A percentile compares a stretch with the other conserved stretches of the same genome.
These are phyloP conservation scores for Drosophila yakuba DNA, from an alignment of 1,140 invertebrate species.

Conservation along the genomic window DNA sequence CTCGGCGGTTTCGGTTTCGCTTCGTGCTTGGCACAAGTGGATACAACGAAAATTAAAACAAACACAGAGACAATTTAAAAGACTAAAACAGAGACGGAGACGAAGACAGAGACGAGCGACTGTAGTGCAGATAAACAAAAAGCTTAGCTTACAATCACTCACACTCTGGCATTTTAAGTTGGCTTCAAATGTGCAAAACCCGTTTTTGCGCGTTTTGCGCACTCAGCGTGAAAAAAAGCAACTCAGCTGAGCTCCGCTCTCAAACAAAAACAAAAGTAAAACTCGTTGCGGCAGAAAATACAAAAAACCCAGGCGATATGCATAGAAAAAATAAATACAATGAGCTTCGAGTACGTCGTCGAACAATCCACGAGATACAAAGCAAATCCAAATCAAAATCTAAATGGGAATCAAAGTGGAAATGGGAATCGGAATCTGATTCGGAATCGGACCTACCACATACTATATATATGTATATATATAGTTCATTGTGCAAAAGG, in stretches of 20 bases:
- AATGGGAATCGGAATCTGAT: background rate
- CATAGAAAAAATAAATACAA: slow-evolving; percentile 25
- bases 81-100: too few species aligned
- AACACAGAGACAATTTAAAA: slow-evolving; percentile 45
- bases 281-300: slow-evolving; percentile 47
- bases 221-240: slow-evolving; percentile 71
- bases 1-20: slow-evolving; percentile 52
- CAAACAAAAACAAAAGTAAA: slow-evolving; percentile 61
- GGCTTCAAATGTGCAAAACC: slow-evolving; percentile 77
- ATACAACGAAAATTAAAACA: slow-evolving; percentile 79
- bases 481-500: slow-evolving; percentile 32
- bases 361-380: slow-evolving; percentile 11
- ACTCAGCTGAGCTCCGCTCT: slow-evolving; percentile 29
- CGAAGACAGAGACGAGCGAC: slow-evolving; percentile 29
- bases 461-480: slow-evolving; percentile 29
- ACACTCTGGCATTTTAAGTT: slow-evolving; percentile 32
- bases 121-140: slow-evolving; percentile 53
- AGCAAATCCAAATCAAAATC: slow-evolving; percentile 2
- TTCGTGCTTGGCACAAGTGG: slow-evolving; percentile 79
- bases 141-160: slow-evolving; percentile 53
- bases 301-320: slow-evolving; percentile 14
- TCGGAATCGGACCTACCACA: slow-evolving; percentile 65
- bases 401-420: background rate
- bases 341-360: slow-evolving; percentile 23
- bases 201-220: slow-evolving; percentile 82